Base-by-base conservation (phyloP, 2,113 vertebrate species). In the Phasianus colchicus region DNA sequence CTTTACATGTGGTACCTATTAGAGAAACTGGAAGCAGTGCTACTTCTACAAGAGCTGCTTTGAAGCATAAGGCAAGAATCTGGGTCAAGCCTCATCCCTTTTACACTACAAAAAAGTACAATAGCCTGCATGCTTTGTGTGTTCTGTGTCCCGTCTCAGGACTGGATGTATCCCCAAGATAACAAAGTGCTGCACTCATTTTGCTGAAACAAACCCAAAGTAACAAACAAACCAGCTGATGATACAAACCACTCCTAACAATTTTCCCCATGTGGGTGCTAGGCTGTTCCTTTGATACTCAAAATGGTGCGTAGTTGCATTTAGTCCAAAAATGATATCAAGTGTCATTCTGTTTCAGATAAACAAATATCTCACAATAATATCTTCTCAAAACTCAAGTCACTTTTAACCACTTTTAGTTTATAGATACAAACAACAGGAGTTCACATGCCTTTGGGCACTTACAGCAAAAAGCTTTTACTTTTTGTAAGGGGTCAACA, bases 401-500 rank as follows among this genome's bases (percentile, higher is more conserved):
- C 48, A 42, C n/a, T 85, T 93, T 79, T 70, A 87, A 87, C 52
- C 7, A 89, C n/a, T 54, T 27, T 54, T 18, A 61, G 13, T 76
- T 70, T 65, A 50, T 32, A 76, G 84, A 47, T 85, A 79, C 16
- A 82, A 87, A 76, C 27, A 90, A 25, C 24, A 87, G 83, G 48
- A 89, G 61, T 43, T 58, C 63, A 43, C 13, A 63, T 48, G 57
- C 70, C 73, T 93, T 86, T 79, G 70, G 74, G 66, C 70, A 29
- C 69, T 75, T 83, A 38, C 0, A 2, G 79, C 74, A 66, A 85
- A 95, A 92, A 92, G 63, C 74, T 93, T 89, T 93, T 89, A 76
- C 54, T 73, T 74, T 30, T 54, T 54, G 87, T 71, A 75, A 75
- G 65, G n/a, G 18, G 45, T 83, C 48, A 79, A 36, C 54, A 61